Evolutionary conservation across 2,888 invertebrate genomes (phyloP).

Genomic region (Leucoma salicis): DNA sequence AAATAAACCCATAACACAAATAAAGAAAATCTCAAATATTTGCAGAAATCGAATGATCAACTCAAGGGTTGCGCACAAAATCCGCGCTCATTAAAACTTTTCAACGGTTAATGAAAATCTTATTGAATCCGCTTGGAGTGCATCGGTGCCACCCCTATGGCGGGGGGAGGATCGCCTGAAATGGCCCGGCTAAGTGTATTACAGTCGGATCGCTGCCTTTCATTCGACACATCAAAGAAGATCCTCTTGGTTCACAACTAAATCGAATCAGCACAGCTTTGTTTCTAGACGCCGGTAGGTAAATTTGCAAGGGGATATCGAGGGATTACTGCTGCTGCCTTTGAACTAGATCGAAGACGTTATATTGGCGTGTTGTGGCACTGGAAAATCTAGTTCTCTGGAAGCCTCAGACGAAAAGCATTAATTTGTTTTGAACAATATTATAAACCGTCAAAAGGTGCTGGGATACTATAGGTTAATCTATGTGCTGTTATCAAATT

Average conservation of each 20-base stretch:
- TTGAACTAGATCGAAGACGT: conserved; percentile 18
- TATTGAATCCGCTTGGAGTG: conserved; percentile 70
- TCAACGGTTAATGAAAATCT: conserved; percentile 80
- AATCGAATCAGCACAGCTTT: conserved; percentile 78
- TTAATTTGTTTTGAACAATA: too few species aligned
- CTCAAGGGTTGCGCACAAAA: conserved; percentile 55
- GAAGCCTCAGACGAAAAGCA: too few species aligned
- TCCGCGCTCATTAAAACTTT: conserved; percentile 76
- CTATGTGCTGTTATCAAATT: too few species aligned
- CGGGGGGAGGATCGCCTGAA: conserved; percentile 51
- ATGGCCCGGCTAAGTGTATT: conserved; percentile 80
- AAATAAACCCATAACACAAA: not conserved
- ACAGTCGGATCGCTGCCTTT: conserved; percentile 79
- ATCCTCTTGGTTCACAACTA: conserved; percentile 69
- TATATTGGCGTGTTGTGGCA: conserved; percentile 12
- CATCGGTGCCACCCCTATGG: conserved; percentile 37
- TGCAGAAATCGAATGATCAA: conserved; percentile 12
- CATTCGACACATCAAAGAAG: conserved; percentile 82
- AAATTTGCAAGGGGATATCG: conserved; percentile 51
- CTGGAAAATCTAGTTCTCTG: conserved; percentile 2
- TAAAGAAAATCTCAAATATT: conserved; percentile 22
- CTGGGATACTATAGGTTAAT: too few species aligned
- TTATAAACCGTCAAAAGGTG: too few species aligned
- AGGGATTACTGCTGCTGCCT: conserved; percentile 30
- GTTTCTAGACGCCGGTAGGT: conserved; percentile 66